Evolutionary conservation across 2,888 invertebrate species (phyloP), one percentile per base, ranked within the genome.

Genomic region (Loripinus fragilis): DNA sequence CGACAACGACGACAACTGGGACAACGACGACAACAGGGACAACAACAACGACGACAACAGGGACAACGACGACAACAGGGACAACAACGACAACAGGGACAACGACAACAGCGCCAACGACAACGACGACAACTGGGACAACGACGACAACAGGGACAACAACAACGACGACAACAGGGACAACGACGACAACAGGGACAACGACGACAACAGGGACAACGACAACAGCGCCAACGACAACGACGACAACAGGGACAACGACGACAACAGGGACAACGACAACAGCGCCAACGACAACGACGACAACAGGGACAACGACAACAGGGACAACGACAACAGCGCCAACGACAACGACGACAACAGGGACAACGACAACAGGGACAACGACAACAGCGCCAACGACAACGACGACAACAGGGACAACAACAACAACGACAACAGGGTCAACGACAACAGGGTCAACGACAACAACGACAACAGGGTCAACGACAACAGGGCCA

Each of bases 11-110:
- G 20, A 71, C 71, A 55, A 71, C 71, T 71, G 55, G 52, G 50
- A 71, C 71, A 52, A 71, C 71, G 50, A 71, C 71, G 50, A 71
- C 71, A 52, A 71, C 71, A 52, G 55, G 52, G 50, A 71, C 71
- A 38, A 71, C 71, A 38, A 71, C 71, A 38, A 71, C 71, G 28
- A 71, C 71, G 28, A 71, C 71, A 38, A 71, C 71, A 38, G 55
- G 52, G 28, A 69, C 30, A 60, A 50, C 60, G 15, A 60, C 60
- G 15, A 60, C 60, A n/a, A 60, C 25, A 60, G 12, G 12, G 23
- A 20, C 60, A 25, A n/a, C 25, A 60, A 20, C 60, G n/a, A n/a
- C n/a, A n/a, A n/a, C n/a, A n/a, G n/a, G n/a, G n/a, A 35, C 25
- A 33, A 23, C 8, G 20, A 15, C 66, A 33, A 35, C 28, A n/a